A percentile compares a stretch with the other conserved stretches of the same genome.
phyloP scores from a whole-genome alignment of 37 sponge, comb jelly and placozoan species.

The Aplysina aerophoba region DNA sequence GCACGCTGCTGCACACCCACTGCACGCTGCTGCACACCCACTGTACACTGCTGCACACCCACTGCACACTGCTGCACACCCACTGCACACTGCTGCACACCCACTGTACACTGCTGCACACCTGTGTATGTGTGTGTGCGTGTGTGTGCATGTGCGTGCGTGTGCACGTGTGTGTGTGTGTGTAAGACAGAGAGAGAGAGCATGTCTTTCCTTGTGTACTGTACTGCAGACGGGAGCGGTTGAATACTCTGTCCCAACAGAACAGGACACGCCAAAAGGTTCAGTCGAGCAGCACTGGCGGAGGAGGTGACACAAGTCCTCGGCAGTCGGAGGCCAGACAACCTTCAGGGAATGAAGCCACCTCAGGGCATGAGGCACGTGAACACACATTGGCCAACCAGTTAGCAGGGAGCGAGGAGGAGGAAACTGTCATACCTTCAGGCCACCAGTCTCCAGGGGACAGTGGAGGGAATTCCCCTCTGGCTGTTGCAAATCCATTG shows the following conservation, averaged over 20 bases:
- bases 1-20: too few relatives aligned
- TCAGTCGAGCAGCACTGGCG: conserved; percentile 15
- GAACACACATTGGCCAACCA: neutral
- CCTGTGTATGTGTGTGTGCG: conserved; percentile 20
- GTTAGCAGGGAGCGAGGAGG: conserved; percentile 1
- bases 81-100: too few relatives aligned
- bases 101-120: too few relatives aligned
- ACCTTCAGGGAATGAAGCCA: too few relatives aligned
- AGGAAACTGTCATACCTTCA: neutral
- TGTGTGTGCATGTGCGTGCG: conserved; percentile 1
- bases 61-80: too few relatives aligned
- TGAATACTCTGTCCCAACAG: conserved; percentile 13
- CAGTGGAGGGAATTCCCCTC: too few relatives aligned
- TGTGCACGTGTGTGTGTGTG: neutral
- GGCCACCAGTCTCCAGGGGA: too few relatives aligned
- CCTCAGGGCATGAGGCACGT: too few relatives aligned
- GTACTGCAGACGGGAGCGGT: conserved; percentile 5
- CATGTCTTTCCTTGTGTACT: neutral
- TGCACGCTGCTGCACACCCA: too few relatives aligned
- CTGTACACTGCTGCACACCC: too few relatives aligned
- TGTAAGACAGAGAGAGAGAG: neutral
- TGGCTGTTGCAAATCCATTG: too few relatives aligned
- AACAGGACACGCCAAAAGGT: conserved; percentile 4
- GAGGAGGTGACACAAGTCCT: neutral
- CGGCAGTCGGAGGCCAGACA: too few relatives aligned